Evolutionary conservation across 2,888 invertebrate genomes (phyloP).

Genomic region (Drosophila dives): DNA sequence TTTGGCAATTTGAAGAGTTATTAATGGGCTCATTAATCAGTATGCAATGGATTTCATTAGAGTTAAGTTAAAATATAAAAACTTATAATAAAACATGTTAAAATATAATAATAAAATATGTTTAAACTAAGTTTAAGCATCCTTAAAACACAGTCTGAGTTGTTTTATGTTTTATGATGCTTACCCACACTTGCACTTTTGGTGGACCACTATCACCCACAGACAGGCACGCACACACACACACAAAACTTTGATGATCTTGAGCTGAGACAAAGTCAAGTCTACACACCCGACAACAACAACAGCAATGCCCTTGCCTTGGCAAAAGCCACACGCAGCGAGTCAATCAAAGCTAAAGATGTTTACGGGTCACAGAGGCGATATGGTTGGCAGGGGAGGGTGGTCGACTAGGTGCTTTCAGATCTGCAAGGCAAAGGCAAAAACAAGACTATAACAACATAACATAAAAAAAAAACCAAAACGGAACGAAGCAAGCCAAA

Average conservation of each 20-base stretch:
- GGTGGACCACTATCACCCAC: neutral
- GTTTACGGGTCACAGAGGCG: neutral
- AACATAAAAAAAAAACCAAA: constrained; percentile 14
- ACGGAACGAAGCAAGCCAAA: constrained; percentile 15
- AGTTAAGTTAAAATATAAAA: neutral
- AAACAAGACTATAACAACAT: constrained; percentile 35
- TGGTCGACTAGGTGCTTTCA: neutral
- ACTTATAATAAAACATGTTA: neutral
- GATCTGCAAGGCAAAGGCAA: constrained; percentile 34
- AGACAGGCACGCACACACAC: neutral
- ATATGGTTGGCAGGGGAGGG: neutral
- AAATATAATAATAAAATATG: neutral
- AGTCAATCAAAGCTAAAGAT: constrained; percentile 31
- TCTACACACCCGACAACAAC: constrained; percentile 36
- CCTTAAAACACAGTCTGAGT: neutral
- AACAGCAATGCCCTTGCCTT: constrained; percentile 67
- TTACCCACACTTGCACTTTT: constrained; percentile 40
- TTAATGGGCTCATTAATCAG: neutral
- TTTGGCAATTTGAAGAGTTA: constrained; percentile 9
- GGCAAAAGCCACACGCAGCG: constrained; percentile 72
- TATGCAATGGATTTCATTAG: neutral
- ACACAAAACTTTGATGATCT: constrained; percentile 48
- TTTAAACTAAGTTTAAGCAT: neutral
- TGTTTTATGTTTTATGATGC: neutral
- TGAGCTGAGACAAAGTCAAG: constrained; percentile 66